phyloP scores from a whole-genome alignment of 2,797 vertebrate species.

The Characodon lateralis region DNA sequence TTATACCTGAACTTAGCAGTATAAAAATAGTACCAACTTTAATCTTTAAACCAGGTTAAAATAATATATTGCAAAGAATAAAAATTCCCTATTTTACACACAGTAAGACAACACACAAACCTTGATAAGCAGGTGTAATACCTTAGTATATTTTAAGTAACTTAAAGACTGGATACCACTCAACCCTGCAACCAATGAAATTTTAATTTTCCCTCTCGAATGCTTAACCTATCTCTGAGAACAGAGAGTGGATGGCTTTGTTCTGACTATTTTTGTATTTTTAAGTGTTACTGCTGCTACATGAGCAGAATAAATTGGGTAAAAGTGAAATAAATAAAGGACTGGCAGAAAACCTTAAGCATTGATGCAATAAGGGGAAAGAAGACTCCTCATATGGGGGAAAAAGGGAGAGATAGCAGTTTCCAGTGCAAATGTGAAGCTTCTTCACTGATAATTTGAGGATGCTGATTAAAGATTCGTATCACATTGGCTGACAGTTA shows the following conservation, averaged over 20 bases:
- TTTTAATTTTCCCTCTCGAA: neutral
- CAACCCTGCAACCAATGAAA: neutral
- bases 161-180: neutral
- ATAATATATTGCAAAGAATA: neutral
- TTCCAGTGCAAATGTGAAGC: neutral
- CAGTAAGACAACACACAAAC: neutral
- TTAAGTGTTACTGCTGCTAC: neutral
- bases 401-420: neutral
- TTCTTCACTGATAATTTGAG: neutral
- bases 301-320: neutral
- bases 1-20: neutral
- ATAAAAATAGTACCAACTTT: neutral
- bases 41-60: neutral
- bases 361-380: constrained; percentile 6
- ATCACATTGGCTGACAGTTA: neutral
- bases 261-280: neutral
- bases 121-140: neutral
- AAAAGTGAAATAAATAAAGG: neutral
- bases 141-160: neutral
- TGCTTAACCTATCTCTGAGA: neutral
- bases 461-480: neutral
- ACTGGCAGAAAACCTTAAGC: neutral
- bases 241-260: neutral
- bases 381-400: too few species aligned
- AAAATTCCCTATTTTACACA: neutral